These are phyloP conservation scores for Ivindomyrus marchei DNA, from an alignment of 2,113 vertebrate genomes.

Conservation along the genomic window DNA sequence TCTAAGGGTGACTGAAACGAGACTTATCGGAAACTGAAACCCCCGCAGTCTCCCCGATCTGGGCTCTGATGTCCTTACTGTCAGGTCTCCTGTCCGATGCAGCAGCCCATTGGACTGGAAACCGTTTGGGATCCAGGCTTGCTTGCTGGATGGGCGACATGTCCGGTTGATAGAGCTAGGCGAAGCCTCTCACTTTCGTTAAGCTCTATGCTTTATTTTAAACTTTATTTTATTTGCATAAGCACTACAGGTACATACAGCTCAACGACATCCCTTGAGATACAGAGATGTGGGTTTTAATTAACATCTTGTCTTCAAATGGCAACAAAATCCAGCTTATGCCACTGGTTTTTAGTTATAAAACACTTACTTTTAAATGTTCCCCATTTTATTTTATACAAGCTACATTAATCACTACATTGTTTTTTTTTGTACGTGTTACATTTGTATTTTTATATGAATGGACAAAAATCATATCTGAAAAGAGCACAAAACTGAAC, in stretches of 20 bases:
- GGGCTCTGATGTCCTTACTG: neutral
- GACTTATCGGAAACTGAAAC: neutral
- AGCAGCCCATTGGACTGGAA: neutral
- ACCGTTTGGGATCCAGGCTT: neutral
- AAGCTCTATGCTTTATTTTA: neutral
- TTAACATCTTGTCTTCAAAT: constrained; percentile 79
- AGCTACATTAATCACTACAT: constrained; percentile 65
- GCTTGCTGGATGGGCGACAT: neutral
- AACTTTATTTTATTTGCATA: constrained; percentile 60
- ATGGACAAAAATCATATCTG: constrained; percentile 25
- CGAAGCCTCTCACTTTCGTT: neutral
- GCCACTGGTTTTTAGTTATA: constrained; percentile 70
- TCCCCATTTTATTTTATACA: constrained; percentile 63
- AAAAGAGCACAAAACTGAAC: neutral
- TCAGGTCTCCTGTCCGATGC: neutral
- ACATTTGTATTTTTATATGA: constrained; percentile 63
- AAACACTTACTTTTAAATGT: constrained; percentile 66
- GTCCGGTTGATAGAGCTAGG: neutral
- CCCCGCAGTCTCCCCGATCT: neutral
- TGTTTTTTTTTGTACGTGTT: constrained; percentile 37
- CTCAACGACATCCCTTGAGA: constrained; percentile 81
- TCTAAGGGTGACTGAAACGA: neutral
- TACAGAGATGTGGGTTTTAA: constrained; percentile 72
- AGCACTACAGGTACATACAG: constrained; percentile 67
- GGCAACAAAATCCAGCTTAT: constrained; percentile 95